These are phyloP conservation scores for Gobio occitaniae DNA, from an alignment of 2,797 vertebrate species.

Conservation along the genomic window DNA sequence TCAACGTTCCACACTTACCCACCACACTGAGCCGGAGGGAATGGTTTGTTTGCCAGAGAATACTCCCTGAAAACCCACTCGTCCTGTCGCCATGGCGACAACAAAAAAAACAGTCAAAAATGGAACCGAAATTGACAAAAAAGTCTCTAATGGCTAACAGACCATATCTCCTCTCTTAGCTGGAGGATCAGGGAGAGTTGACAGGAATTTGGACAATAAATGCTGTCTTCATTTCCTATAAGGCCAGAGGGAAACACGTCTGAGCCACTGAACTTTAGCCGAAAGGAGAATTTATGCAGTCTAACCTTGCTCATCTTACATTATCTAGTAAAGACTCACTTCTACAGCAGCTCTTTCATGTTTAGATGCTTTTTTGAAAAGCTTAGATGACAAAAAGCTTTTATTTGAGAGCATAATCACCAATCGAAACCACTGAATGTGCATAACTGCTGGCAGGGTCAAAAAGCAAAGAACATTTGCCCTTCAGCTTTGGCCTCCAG, in stretches of 20 bases:
- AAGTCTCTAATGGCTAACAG: constrained; percentile 50
- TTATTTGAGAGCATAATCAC: background rate
- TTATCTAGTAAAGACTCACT: background rate
- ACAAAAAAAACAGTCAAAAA: constrained; percentile 21
- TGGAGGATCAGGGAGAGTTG: constrained; percentile 18
- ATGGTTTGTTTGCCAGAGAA: constrained; percentile 63
- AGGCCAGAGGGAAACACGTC: constrained; percentile 25
- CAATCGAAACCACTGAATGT: background rate
- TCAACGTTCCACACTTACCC: constrained; percentile 24
- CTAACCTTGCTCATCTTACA: constrained; percentile 17
- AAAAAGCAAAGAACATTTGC: background rate
- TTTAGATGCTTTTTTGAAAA: background rate
- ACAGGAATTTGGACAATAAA: constrained; percentile 45
- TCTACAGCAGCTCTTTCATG: background rate
- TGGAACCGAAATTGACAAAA: constrained; percentile 52
- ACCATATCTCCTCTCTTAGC: constrained; percentile 54
- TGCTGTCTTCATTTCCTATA: constrained; percentile 31
- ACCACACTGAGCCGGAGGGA: constrained; percentile 14
- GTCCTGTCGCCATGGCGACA: constrained; percentile 78
- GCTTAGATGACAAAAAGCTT: background rate
- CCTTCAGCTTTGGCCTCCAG: background rate
- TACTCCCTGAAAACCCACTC: constrained; percentile 69
- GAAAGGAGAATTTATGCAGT: constrained; percentile 26
- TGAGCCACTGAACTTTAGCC: constrained; percentile 20
- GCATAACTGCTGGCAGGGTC: background rate